Evolutionary conservation across 2,113 vertebrate genomes (phyloP).

Genomic region (Cyprinodon brontotheroides): DNA sequence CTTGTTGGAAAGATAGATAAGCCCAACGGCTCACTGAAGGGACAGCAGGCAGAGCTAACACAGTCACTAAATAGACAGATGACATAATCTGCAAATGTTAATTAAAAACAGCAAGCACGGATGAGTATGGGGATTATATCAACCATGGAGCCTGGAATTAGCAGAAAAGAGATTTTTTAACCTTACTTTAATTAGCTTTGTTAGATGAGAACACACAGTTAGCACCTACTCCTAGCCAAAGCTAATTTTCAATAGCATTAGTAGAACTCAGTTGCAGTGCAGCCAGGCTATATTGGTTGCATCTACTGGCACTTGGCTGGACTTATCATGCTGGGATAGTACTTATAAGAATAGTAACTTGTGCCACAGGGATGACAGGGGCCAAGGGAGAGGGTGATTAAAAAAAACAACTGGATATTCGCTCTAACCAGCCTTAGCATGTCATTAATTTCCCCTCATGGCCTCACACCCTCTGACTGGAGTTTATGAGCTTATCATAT

Average conservation of each 20-base stretch:
- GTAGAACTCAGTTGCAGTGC: slow-evolving; percentile 40
- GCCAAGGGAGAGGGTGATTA: slow-evolving; percentile 69
- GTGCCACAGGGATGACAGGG: slow-evolving; percentile 58
- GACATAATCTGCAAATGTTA: slow-evolving; percentile 77
- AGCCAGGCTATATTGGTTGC: slow-evolving; percentile 65
- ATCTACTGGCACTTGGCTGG: slow-evolving; percentile 65
- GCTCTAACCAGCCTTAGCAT: slow-evolving; percentile 67
- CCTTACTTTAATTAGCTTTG: slow-evolving; percentile 75
- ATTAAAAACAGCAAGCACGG: slow-evolving; percentile 80
- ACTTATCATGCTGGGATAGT: slow-evolving; percentile 61
- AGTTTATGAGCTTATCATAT: slow-evolving; percentile 78
- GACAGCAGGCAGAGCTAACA: slow-evolving; percentile 57
- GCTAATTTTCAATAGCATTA: slow-evolving; percentile 72
- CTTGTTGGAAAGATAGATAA: slow-evolving; percentile 35
- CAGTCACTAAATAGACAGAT: slow-evolving; percentile 70
- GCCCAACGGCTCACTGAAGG: slow-evolving; percentile 31
- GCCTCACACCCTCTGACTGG: slow-evolving; percentile 52
- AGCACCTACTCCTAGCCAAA: slow-evolving; percentile 50
- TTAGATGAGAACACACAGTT: slow-evolving; percentile 62
- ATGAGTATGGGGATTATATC: slow-evolving; percentile 78
- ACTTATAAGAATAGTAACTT: slow-evolving; percentile 63
- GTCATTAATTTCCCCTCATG: slow-evolving; percentile 68
- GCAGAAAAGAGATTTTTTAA: slow-evolving; percentile 41
- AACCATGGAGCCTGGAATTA: slow-evolving; percentile 72
- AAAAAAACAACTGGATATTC: slow-evolving; percentile 69